Conservation (phyloP, 2,797 vertebrate genomes). For the Sebastes steindachneri region DNA sequence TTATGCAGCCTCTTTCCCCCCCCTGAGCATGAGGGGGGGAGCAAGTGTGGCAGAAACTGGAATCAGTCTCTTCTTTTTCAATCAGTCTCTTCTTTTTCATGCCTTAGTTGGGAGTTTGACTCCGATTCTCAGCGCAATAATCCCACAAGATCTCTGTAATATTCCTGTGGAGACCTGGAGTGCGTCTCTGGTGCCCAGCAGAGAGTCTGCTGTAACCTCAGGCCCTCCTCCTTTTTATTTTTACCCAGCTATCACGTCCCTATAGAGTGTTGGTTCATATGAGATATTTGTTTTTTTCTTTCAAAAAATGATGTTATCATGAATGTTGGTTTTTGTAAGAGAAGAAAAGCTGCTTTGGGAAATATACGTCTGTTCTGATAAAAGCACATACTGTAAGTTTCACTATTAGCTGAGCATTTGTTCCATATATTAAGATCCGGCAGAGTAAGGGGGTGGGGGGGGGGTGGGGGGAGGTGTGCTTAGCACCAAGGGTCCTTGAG, state of each 20-base stretch:
- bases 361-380: background rate
- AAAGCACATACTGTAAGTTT: background rate
- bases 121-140: constrained; percentile 13
- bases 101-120: background rate
- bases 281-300: background rate
- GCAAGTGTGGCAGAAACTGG: constrained; percentile 26
- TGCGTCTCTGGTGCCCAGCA: constrained; percentile 17
- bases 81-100: background rate
- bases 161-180: constrained; percentile 37
- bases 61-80: background rate
- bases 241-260: background rate
- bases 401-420: background rate
- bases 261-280: background rate
- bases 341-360: background rate
- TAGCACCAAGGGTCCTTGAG: background rate
- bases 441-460: background rate
- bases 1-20: constrained; percentile 3
- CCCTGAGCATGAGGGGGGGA: background rate
- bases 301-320: background rate
- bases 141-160: constrained; percentile 28
- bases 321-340: background rate
- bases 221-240: background rate
- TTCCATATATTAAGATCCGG: background rate
- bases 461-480: background rate
- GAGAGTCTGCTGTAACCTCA: constrained; percentile 27